phyloP scores from a whole-genome alignment of 2,797 vertebrate species.

The Pseudochromis fuscus region DNA sequence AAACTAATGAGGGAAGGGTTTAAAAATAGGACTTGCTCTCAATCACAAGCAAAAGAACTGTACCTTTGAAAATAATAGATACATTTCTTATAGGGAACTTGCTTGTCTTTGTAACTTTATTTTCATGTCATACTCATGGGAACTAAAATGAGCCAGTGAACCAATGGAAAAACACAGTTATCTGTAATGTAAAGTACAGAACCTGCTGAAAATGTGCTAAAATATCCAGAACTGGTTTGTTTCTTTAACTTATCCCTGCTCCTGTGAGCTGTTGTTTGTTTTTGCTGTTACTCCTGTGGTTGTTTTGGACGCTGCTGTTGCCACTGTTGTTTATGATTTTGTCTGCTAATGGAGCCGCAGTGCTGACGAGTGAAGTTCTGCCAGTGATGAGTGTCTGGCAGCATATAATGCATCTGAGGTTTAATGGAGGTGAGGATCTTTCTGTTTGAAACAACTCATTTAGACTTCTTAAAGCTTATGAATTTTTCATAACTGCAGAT shows the following conservation, averaged over 20 bases:
- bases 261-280: conserved; percentile 3
- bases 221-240: neutral
- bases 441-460: conserved; percentile 58
- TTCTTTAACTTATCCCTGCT: conserved; percentile 6
- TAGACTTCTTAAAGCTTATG: conserved; percentile 37
- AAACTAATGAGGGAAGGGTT: neutral
- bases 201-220: neutral
- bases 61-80: neutral
- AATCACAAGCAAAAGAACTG: neutral
- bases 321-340: conserved; percentile 33
- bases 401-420: conserved; percentile 51
- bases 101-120: neutral
- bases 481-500: conserved; percentile 57
- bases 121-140: conserved; percentile 9
- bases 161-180: neutral
- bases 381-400: conserved; percentile 25
- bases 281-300: neutral
- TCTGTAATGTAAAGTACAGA: neutral
- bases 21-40: neutral
- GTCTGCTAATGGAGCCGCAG: conserved; percentile 59
- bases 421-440: conserved; percentile 54
- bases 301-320: conserved; percentile 22
- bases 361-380: conserved; percentile 52
- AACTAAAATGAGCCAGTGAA: conserved; percentile 4
- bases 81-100: too few relatives aligned